A percentile compares a stretch with the other conserved stretches of the same genome.
These are phyloP conservation scores for Drosophila antonietae DNA, from an alignment of 2,888 invertebrate species.

Conservation along the genomic window DNA sequence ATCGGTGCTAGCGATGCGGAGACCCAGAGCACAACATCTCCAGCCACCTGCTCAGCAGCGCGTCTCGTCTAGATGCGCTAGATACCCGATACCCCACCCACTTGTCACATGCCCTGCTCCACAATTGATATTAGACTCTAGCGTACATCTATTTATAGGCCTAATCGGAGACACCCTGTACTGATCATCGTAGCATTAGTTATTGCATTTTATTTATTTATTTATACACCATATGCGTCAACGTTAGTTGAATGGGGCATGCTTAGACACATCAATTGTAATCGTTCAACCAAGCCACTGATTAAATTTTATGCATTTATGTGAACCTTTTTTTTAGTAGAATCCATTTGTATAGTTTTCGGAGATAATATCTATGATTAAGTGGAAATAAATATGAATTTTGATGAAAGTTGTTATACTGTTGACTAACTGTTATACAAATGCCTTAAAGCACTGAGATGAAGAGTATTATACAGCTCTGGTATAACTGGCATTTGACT, in stretches of 20 bases:
- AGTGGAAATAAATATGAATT: conserved; percentile 32
- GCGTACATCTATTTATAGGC: conserved; percentile 6
- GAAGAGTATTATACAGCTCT: neutral
- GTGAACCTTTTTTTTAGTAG: conserved; percentile 2
- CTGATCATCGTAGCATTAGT: conserved; percentile 49
- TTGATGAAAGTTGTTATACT: neutral
- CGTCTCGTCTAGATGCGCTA: conserved; percentile 32
- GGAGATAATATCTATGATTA: neutral
- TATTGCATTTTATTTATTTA: conserved; percentile 49
- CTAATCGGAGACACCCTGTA: conserved; percentile 32
- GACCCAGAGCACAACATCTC: conserved; percentile 45
- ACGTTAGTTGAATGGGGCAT: neutral
- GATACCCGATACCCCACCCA: neutral
- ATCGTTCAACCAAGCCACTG: conserved; percentile 63
- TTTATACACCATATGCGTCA: conserved; percentile 31
- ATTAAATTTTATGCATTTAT: conserved; percentile 65
- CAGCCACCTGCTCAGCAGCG: conserved; percentile 46
- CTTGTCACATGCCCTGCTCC: neutral
- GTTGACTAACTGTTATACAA: neutral
- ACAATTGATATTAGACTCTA: conserved; percentile 23
- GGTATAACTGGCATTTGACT: neutral
- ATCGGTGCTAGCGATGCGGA: conserved; percentile 46
- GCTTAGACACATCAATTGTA: conserved; percentile 32
- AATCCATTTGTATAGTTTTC: conserved; percentile 2
- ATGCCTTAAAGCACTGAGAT: neutral